Conservation (phyloP, 2,797 vertebrate genomes). For the Tiaroga cobitis region DNA sequence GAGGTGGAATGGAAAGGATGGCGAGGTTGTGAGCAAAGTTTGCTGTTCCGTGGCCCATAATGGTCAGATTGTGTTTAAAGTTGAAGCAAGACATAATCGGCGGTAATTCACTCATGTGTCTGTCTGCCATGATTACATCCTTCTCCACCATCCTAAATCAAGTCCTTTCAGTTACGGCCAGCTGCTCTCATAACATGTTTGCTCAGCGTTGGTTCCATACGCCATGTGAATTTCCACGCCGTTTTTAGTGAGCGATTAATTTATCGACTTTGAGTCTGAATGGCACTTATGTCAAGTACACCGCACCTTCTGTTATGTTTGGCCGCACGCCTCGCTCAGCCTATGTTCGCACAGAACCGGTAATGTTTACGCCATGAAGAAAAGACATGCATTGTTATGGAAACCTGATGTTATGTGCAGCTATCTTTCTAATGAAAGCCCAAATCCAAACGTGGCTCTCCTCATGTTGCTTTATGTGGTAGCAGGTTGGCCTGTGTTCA, state of each 20-base stretch:
- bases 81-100: constrained; percentile 59
- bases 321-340: not conserved
- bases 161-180: constrained; percentile 33
- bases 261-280: constrained; percentile 48
- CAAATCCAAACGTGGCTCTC: constrained; percentile 5
- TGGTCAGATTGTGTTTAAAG: constrained; percentile 66
- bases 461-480: constrained; percentile 9
- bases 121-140: constrained; percentile 50
- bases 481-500: constrained; percentile 13
- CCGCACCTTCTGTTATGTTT: constrained; percentile 21
- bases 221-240: constrained; percentile 15
- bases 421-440: not conserved
- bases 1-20: constrained; percentile 68
- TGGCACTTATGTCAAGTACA: constrained; percentile 34
- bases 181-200: constrained; percentile 44
- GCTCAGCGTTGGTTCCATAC: not conserved
- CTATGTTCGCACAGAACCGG: not conserved
- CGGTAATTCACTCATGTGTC: constrained; percentile 55
- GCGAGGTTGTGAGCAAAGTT: constrained; percentile 62
- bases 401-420: not conserved
- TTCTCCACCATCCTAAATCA: constrained; percentile 43
- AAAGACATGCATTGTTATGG: not conserved
- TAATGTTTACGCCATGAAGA: not conserved
- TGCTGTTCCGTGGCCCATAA: constrained; percentile 61
- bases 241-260: constrained; percentile 45